Conservation (phyloP, 2,888 invertebrate species). For the Drosophila borborema region DNA sequence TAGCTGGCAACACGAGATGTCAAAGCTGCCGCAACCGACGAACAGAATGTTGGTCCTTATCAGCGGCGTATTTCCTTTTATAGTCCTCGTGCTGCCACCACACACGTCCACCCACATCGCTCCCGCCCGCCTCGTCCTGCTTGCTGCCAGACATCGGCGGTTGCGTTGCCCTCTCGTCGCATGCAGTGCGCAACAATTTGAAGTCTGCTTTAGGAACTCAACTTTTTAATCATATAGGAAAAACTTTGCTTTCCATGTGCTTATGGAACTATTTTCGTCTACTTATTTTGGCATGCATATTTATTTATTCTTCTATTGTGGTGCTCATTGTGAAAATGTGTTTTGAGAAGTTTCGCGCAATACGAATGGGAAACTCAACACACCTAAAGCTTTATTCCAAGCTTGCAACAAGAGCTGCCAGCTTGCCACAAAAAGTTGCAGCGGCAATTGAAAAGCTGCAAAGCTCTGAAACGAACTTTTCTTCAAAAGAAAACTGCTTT, state of each 20-base stretch:
- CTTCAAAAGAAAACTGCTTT: constrained; percentile 14
- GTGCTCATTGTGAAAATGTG: background rate
- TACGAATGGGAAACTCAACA: constrained; percentile 36
- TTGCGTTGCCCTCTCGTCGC: constrained; percentile 1
- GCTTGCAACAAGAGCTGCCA: constrained; percentile 33
- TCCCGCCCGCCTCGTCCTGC: constrained; percentile 11
- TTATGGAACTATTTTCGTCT: background rate
- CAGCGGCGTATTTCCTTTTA: constrained; percentile 83
- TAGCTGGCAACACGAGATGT: constrained; percentile 62
- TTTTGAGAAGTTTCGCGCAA: constrained; percentile 34
- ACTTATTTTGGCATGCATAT: background rate
- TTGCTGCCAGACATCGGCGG: constrained; percentile 2
- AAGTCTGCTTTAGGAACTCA: background rate
- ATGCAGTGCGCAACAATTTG: constrained; percentile 8
- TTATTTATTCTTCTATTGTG: background rate
- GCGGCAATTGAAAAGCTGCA: constrained; percentile 2
- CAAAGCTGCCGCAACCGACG: constrained; percentile 77
- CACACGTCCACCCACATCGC: background rate
- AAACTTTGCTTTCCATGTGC: background rate
- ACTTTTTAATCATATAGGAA: constrained; percentile 6
- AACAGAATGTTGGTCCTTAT: constrained; percentile 83
- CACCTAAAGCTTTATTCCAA: constrained; percentile 14
- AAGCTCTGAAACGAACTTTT: background rate
- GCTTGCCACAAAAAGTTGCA: constrained; percentile 25
- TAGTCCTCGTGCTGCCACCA: constrained; percentile 60